A percentile compares a stretch with the other conserved stretches of the same genome.
Evolutionary conservation across 2,113 vertebrate species (phyloP).

Genomic region (Holacanthus passer): DNA sequence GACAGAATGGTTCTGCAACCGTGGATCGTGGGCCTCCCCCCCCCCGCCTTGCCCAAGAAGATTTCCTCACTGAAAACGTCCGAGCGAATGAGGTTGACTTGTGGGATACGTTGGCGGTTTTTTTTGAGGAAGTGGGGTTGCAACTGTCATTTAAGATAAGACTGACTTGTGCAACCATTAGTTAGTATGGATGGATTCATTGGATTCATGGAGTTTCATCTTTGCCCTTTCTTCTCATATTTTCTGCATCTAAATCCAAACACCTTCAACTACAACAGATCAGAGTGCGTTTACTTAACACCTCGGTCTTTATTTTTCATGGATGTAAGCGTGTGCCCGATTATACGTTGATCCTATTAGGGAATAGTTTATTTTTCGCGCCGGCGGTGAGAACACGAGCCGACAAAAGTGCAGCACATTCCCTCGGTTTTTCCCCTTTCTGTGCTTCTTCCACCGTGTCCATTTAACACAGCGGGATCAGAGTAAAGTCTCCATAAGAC

Average conservation of each 20-base stretch:
- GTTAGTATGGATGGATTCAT: not conserved
- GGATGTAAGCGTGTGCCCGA: constrained; percentile 31
- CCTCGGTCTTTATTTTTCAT: not conserved
- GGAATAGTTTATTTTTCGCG: constrained; percentile 56
- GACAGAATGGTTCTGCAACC: constrained; percentile 10
- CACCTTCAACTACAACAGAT: not conserved
- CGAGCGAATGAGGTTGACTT: not conserved
- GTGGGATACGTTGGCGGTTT: not conserved
- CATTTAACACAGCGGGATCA: constrained; percentile 68
- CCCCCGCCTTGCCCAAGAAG: not conserved
- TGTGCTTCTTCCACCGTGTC: constrained; percentile 42
- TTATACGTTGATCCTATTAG: constrained; percentile 69
- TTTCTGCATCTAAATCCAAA: not conserved
- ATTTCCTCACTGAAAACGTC: constrained; percentile 25
- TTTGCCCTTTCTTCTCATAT: not conserved
- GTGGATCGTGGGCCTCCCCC: not conserved
- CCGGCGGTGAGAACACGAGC: constrained; percentile 37
- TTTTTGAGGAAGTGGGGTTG: constrained; percentile 32
- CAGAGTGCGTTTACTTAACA: constrained; percentile 3
- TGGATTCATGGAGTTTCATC: not conserved
- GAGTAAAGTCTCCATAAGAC: constrained; percentile 63
- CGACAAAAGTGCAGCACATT: constrained; percentile 32
- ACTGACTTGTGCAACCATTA: not conserved
- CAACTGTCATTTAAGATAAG: constrained; percentile 44
- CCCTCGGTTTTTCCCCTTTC: not conserved